Conservation (phyloP, 2,113 vertebrate species). For the Ramphastos sulfuratus region DNA sequence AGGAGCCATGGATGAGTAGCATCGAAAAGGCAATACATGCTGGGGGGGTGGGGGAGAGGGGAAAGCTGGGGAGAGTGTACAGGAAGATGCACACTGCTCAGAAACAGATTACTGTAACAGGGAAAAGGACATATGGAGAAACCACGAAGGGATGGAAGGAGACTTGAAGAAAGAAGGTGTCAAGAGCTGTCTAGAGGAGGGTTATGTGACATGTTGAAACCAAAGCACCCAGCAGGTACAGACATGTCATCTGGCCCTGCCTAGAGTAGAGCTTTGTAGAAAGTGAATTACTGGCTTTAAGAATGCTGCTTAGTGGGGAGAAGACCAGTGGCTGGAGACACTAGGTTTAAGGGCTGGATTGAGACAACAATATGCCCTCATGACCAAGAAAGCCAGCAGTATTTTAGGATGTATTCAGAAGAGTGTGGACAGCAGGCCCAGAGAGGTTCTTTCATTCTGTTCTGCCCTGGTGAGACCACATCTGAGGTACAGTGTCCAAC, state of each 20-base stretch:
- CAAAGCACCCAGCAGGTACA: neutral
- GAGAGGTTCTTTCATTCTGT: no score
- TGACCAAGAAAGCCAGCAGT: no score
- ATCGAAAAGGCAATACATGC: neutral
- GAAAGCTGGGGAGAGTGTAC: fast-evolving
- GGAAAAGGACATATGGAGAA: neutral
- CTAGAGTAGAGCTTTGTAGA: neutral
- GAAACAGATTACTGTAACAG: neutral
- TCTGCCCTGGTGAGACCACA: no score
- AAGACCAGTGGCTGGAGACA: neutral
- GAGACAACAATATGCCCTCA: no score
- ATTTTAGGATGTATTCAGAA: no score
- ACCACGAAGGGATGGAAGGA: neutral
- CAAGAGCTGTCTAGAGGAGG: neutral
- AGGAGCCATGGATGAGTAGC: neutral
- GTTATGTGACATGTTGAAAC: neutral
- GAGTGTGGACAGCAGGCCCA: no score
- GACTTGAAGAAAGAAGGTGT: neutral
- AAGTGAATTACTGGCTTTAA: neutral
- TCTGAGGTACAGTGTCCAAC: no score
- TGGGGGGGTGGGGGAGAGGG: no score
- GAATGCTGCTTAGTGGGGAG: neutral
- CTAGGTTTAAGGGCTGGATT: neutral
- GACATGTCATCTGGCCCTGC: neutral
- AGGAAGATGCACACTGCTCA: neutral